Evolutionary conservation across 2,888 invertebrate species (phyloP).

Genomic region (Mythimna albipuncta): DNA sequence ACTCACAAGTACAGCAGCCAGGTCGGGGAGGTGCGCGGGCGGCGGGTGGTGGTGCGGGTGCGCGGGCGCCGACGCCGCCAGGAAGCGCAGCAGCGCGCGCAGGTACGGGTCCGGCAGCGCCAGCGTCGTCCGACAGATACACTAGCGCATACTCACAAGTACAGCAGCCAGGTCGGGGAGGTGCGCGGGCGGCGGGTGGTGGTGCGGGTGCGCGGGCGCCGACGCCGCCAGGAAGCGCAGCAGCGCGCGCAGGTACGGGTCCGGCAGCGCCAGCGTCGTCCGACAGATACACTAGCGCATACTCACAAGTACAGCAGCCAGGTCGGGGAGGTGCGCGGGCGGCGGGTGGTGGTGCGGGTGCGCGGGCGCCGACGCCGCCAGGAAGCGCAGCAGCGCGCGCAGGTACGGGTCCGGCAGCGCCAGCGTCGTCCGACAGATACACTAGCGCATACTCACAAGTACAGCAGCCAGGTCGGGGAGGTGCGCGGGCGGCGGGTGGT

Average conservation of each 20-base stretch:
- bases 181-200: constrained; percentile 86
- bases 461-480: constrained; percentile 68
- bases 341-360: constrained; percentile 90
- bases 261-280: constrained; percentile 96
- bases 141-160: constrained; percentile 3
- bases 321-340: constrained; percentile 59
- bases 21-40: constrained; percentile 59
- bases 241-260: constrained; percentile 97
- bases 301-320: constrained; percentile 63
- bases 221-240: constrained; percentile 97
- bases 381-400: constrained; percentile 97
- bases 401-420: constrained; percentile 97
- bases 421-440: constrained; percentile 94
- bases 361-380: constrained; percentile 93
- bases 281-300: constrained; percentile 88
- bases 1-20: constrained; percentile 63
- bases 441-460: constrained; percentile 3
- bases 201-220: constrained; percentile 85
- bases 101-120: constrained; percentile 97
- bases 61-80: constrained; percentile 93
- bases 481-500: constrained; percentile 86
- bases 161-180: constrained; percentile 68
- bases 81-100: constrained; percentile 97
- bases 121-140: constrained; percentile 94
- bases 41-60: constrained; percentile 90